Conservation (phyloP, 2,113 vertebrate genomes). For the Nannospalax galili region DNA sequence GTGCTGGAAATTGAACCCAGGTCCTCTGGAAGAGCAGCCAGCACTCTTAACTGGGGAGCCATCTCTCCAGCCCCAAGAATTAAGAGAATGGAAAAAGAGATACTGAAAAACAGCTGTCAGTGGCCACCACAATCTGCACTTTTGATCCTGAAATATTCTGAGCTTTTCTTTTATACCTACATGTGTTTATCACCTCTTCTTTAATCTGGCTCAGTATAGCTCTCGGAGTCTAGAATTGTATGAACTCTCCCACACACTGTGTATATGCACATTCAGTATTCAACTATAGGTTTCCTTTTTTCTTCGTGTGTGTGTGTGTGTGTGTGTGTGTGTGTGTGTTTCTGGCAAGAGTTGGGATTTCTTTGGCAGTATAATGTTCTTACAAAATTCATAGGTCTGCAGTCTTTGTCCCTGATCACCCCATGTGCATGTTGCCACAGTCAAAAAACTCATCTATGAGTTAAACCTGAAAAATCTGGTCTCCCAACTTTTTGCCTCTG, state of each 20-base stretch:
- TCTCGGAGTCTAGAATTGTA: not conserved
- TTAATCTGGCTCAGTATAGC: not conserved
- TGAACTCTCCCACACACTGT: not conserved
- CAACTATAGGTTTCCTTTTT: too few relatives aligned
- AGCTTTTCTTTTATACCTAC: not conserved
- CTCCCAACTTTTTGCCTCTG: not conserved
- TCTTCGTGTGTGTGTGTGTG: too few relatives aligned
- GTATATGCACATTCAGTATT: not conserved
- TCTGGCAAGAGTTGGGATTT: not conserved
- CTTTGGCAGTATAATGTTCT: not conserved
- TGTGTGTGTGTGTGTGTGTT: not conserved
- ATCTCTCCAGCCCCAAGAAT: too few relatives aligned
- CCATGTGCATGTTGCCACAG: not conserved
- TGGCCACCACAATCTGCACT: not conserved
- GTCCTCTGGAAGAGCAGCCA: too few relatives aligned
- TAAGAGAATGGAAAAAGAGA: too few relatives aligned
- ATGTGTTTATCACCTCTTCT: not conserved
- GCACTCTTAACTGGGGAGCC: too few relatives aligned
- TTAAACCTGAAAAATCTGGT: not conserved
- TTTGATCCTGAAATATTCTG: not conserved
- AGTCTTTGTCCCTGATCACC: slow-evolving; percentile 17
- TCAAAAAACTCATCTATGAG: too few relatives aligned
- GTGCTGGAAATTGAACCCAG: too few relatives aligned
- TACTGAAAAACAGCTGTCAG: not conserved
- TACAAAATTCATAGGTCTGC: not conserved